A percentile compares a stretch with the other conserved stretches of the same genome.
These are phyloP conservation scores for Diaperis boleti DNA, from an alignment of 2,888 invertebrate species.

Conservation along the genomic window DNA sequence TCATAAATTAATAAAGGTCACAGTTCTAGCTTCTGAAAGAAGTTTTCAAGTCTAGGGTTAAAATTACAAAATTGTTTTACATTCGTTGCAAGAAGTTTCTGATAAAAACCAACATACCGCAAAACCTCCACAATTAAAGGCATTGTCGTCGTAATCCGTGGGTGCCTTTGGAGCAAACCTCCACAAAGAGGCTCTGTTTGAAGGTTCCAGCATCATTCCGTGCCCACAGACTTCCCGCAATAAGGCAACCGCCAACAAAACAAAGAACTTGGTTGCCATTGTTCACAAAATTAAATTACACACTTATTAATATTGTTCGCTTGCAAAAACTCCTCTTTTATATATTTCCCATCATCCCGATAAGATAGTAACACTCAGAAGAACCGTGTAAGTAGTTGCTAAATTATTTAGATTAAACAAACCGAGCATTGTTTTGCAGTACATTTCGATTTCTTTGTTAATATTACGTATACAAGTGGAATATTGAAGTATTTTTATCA, in stretches of 20 bases:
- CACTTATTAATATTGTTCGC: too few relatives aligned
- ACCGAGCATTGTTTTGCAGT: neutral
- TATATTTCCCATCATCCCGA: neutral
- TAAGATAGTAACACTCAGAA: conserved; percentile 4
- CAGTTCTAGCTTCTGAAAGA: too few relatives aligned
- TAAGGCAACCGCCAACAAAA: neutral
- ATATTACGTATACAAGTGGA: neutral
- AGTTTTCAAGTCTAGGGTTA: too few relatives aligned
- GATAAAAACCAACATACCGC: conserved; percentile 53
- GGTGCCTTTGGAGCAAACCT: conserved; percentile 64
- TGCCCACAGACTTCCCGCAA: conserved; percentile 62
- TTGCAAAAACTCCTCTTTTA: conserved; percentile 8
- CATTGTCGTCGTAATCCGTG: conserved; percentile 68
- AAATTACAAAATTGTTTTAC: too few relatives aligned
- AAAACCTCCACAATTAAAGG: conserved; percentile 68
- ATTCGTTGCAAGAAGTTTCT: too few relatives aligned
- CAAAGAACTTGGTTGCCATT: conserved; percentile 10
- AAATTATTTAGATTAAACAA: too few relatives aligned
- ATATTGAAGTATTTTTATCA: too few relatives aligned
- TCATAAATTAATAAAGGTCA: too few relatives aligned
- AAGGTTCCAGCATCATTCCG: conserved; percentile 69
- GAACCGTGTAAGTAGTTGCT: neutral
- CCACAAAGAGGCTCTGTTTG: conserved; percentile 69
- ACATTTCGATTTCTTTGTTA: neutral
- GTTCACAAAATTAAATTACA: neutral